Evolutionary conservation across 2,797 vertebrate species (phyloP).

Genomic region (Lacerta viridis): DNA sequence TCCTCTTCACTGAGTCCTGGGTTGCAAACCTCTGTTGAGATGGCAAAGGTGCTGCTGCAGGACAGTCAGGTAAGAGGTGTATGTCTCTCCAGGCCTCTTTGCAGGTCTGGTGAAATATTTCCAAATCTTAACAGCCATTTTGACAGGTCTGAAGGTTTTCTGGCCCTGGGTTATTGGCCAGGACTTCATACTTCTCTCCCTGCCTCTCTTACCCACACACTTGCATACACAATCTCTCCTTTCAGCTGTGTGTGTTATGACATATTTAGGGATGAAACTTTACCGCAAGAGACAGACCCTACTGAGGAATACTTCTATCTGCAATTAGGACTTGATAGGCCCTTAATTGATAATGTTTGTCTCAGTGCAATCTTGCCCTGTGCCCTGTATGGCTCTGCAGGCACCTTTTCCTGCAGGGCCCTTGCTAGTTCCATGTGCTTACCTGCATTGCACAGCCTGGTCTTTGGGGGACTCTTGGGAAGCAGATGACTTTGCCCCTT

Average conservation of each 20-base stretch:
- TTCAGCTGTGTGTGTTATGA: background rate
- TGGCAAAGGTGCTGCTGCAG: background rate
- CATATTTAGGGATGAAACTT: background rate
- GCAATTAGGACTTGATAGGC: background rate
- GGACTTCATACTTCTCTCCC: too few relatives aligned
- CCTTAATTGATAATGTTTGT: background rate
- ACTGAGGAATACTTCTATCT: background rate
- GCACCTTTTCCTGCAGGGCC: background rate
- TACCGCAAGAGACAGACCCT: background rate
- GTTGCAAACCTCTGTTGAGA: background rate
- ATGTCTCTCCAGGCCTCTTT: background rate
- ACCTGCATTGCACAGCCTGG: background rate
- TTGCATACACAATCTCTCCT: too few relatives aligned
- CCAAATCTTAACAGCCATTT: too few relatives aligned
- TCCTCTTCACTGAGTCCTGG: background rate
- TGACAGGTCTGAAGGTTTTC: background rate
- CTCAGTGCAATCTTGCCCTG: background rate
- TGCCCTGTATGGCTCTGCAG: background rate
- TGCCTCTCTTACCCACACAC: background rate
- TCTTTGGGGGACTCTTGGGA: background rate
- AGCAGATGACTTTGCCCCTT: background rate
- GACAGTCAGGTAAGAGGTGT: background rate
- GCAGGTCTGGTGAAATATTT: too few relatives aligned
- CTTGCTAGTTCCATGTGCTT: too few relatives aligned
- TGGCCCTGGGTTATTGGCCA: background rate